phyloP scores from a whole-genome alignment of 2,888 invertebrate genomes.

The Dorcus parallelipipedus region DNA sequence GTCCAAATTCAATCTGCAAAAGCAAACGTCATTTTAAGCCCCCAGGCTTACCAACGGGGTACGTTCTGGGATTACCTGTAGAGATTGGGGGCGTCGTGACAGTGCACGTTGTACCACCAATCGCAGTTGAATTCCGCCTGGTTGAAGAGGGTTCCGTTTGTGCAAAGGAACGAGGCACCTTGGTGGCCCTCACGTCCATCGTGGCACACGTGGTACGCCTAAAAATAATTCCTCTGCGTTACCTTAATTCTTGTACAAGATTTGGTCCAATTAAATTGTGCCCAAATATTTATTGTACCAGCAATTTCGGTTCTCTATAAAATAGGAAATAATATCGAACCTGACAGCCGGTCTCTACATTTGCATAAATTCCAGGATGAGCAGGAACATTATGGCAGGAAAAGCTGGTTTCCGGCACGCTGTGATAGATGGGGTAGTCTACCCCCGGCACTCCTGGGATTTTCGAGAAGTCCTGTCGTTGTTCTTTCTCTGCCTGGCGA shows the following conservation, averaged over 20 bases:
- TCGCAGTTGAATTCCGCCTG: conserved; percentile 84
- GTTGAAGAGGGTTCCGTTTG: conserved; percentile 83
- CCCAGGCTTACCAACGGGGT: not conserved
- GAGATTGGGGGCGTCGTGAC: conserved; percentile 66
- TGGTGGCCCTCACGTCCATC: conserved; percentile 82
- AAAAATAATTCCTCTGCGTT: conserved; percentile 17
- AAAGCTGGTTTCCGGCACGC: conserved; percentile 75
- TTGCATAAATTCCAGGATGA: conserved; percentile 86
- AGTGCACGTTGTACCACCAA: conserved; percentile 91
- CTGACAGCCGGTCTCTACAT: conserved; percentile 84
- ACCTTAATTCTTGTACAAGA: not conserved
- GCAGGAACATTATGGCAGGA: conserved; percentile 75
- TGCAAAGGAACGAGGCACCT: conserved; percentile 79
- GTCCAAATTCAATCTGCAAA: conserved; percentile 71
- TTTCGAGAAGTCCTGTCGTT: conserved; percentile 74
- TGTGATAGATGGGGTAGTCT: conserved; percentile 77
- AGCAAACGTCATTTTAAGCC: not conserved
- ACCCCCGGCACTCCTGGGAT: conserved; percentile 77
- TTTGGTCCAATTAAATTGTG: no score
- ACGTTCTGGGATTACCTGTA: conserved; percentile 60
- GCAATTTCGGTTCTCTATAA: not conserved
- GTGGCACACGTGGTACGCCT: conserved; percentile 86
- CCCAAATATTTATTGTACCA: no score
- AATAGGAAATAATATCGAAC: conserved; percentile 44
- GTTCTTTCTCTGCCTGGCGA: conserved; percentile 56